A percentile compares a stretch with the other conserved stretches of the same genome.
Evolutionary conservation across 2,113 vertebrate species (phyloP).

Genomic region (Passer montanus): DNA sequence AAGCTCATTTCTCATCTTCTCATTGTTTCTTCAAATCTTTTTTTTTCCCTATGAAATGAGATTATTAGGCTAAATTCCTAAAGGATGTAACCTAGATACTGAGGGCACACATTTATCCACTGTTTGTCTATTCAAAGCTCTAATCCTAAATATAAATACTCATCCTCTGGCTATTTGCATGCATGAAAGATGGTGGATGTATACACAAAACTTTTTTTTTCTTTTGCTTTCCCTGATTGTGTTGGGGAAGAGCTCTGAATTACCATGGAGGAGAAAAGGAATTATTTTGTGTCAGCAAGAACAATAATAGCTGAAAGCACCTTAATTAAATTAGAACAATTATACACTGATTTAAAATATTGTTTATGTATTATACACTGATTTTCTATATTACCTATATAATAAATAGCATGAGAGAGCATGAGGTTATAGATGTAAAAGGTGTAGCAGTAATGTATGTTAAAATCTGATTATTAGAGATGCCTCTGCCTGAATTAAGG

Average conservation of each 20-base stretch:
- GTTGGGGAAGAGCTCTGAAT: neutral
- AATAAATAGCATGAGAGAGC: neutral
- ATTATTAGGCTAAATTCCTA: neutral
- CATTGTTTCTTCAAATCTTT: neutral
- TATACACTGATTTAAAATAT: neutral
- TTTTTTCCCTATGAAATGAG: neutral
- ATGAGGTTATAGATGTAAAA: neutral
- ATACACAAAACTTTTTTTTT: neutral
- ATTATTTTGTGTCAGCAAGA: neutral
- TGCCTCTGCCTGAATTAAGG: neutral
- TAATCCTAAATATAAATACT: conserved; percentile 39
- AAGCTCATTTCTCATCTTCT: conserved; percentile 1
- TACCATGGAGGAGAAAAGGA: neutral
- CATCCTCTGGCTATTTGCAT: conserved; percentile 4
- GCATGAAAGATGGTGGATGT: neutral
- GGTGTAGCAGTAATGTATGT: neutral
- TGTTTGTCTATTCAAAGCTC: conserved; percentile 10
- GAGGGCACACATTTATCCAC: neutral
- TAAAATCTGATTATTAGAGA: neutral
- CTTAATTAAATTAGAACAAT: neutral
- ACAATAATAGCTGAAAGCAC: neutral
- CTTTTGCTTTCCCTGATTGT: neutral
- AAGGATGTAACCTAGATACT: neutral
- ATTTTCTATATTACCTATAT: neutral
- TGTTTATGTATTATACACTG: neutral